Percentiles rank a stretch among this genome's conserved stretches.
Evolutionary conservation across 2,113 vertebrate genomes (phyloP).

Genomic region (Seriola aureovittata): DNA sequence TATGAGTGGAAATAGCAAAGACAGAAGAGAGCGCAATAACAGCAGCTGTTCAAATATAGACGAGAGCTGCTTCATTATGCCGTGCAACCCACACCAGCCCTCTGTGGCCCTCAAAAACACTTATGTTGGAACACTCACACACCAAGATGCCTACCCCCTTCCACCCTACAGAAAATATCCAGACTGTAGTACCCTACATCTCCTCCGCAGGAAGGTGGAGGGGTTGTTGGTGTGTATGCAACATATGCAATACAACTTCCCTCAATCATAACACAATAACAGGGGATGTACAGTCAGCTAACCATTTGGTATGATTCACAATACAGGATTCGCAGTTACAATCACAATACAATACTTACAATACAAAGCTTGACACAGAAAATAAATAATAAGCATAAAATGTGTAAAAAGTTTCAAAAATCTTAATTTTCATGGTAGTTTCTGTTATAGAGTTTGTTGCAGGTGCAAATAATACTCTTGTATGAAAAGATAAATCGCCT

Average conservation of each 20-base stretch:
- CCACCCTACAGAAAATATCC: not conserved
- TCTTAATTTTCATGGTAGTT: not conserved
- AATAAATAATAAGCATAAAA: not conserved
- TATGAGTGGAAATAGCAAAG: slow-evolving; percentile 11
- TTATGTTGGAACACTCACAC: slow-evolving; percentile 18
- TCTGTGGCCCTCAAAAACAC: slow-evolving; percentile 17
- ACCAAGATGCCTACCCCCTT: not conserved
- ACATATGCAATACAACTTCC: not conserved
- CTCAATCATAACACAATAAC: not conserved
- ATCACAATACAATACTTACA: no score
- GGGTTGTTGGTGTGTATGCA: not conserved
- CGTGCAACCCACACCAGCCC: slow-evolving; percentile 1
- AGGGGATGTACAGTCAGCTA: not conserved
- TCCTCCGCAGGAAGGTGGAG: not conserved
- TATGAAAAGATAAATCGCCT: not conserved
- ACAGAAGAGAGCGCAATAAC: slow-evolving; percentile 2
- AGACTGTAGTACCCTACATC: not conserved
- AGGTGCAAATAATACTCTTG: not conserved
- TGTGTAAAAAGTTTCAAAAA: not conserved
- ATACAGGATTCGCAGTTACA: no score
- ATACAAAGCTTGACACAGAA: no score
- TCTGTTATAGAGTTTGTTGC: not conserved
- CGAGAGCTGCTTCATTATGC: slow-evolving; percentile 20
- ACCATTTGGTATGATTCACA: not conserved
- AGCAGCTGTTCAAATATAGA: slow-evolving; percentile 40